phyloP scores from a whole-genome alignment of 2,888 invertebrate genomes.

The Ceraclea dissimilis region DNA sequence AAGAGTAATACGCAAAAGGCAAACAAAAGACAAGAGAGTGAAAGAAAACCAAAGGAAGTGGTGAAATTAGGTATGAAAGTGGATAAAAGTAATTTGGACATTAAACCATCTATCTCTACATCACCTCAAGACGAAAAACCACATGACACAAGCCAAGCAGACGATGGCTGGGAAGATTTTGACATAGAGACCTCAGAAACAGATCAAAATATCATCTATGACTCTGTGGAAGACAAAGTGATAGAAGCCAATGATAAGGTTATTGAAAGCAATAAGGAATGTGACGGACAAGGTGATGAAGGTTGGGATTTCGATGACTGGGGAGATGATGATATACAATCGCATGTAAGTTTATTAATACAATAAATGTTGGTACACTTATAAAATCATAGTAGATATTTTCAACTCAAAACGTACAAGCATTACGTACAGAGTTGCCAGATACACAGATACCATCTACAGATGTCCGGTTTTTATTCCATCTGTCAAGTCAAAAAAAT shows the following conservation, averaged over 20 bases:
- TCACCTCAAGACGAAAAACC: neutral
- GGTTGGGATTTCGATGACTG: conserved; percentile 49
- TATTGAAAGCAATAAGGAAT: neutral
- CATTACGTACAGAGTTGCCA: too few relatives aligned
- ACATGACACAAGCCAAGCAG: conserved; percentile 17
- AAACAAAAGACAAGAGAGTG: conserved; percentile 7
- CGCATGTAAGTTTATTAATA: neutral
- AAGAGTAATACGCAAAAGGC: neutral
- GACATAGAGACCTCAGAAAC: conserved; percentile 35
- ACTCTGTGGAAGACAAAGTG: neutral
- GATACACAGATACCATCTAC: too few relatives aligned
- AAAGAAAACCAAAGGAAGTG: conserved; percentile 20
- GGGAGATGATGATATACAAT: conserved; percentile 30
- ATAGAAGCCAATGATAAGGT: neutral
- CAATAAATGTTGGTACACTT: too few relatives aligned
- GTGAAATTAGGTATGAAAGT: conserved; percentile 22
- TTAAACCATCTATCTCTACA: neutral
- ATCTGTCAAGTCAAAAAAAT: too few relatives aligned
- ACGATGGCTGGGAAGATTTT: conserved; percentile 48
- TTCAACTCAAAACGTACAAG: too few relatives aligned
- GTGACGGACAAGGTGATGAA: conserved; percentile 28
- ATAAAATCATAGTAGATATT: too few relatives aligned
- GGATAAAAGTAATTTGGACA: neutral
- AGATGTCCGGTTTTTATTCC: too few relatives aligned
- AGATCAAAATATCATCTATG: conserved; percentile 5